A percentile compares a stretch with the other conserved stretches of the same genome.
These are phyloP conservation scores for Gryllus longicercus DNA, from an alignment of 2,888 invertebrate genomes.

Conservation along the genomic window DNA sequence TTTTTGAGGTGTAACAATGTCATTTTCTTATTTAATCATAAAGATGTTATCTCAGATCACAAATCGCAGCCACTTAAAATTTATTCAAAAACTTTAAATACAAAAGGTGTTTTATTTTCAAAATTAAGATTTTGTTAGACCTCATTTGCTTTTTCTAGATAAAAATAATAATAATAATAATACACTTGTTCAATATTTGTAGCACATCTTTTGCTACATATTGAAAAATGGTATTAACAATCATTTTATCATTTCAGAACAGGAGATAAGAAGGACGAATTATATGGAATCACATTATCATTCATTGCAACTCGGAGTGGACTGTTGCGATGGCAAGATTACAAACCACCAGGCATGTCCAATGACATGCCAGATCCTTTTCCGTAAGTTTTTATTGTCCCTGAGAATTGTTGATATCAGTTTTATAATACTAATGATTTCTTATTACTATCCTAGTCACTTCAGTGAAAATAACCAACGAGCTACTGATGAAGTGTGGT, in stretches of 20 bases:
- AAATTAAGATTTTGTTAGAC: too few relatives aligned
- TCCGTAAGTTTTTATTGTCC: background rate
- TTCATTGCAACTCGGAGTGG: slow-evolving; percentile 91
- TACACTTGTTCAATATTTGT: too few relatives aligned
- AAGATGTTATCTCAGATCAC: too few relatives aligned
- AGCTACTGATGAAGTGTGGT: slow-evolving; percentile 87
- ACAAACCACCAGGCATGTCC: slow-evolving; percentile 50
- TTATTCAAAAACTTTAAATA: too few relatives aligned
- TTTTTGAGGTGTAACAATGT: too few relatives aligned
- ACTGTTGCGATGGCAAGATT: slow-evolving; percentile 81
- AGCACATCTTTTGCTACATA: too few relatives aligned
- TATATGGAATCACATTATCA: slow-evolving; percentile 77
- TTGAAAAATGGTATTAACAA: background rate
- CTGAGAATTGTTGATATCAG: background rate
- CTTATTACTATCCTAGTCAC: slow-evolving; percentile 54
- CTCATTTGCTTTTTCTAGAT: too few relatives aligned
- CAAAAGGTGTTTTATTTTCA: too few relatives aligned
- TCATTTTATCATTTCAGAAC: slow-evolving; percentile 55
- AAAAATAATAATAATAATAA: too few relatives aligned
- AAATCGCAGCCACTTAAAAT: too few relatives aligned
- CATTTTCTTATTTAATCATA: too few relatives aligned
- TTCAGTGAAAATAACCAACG: slow-evolving; percentile 76
- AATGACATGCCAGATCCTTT: background rate
- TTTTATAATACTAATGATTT: background rate
- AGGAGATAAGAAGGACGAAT: slow-evolving; percentile 66